Conservation (phyloP, 2,113 vertebrate species). For the Megaleporinus macrocephalus region DNA sequence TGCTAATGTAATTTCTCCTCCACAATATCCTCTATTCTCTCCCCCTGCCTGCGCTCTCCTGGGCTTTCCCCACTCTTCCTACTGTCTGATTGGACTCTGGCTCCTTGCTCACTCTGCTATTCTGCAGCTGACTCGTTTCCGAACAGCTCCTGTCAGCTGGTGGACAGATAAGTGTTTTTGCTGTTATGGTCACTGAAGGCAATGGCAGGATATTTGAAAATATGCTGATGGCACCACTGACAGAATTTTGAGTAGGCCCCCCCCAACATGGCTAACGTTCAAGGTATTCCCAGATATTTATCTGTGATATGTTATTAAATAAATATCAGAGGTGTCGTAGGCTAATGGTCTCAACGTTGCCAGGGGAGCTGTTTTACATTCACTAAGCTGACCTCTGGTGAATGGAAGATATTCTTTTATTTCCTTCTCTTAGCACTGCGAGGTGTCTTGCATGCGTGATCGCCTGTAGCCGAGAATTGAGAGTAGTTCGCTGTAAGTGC, state of each 20-base stretch:
- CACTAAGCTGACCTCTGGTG: neutral
- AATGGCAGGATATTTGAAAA: conserved; percentile 72
- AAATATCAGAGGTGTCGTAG: conserved; percentile 7
- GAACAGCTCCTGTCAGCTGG: conserved; percentile 61
- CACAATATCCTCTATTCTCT: conserved; percentile 27
- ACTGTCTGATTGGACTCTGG: conserved; percentile 63
- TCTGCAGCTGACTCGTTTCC: conserved; percentile 61
- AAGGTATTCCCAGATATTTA: conserved; percentile 42
- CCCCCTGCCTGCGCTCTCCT: conserved; percentile 25
- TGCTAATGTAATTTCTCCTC: conserved; percentile 55
- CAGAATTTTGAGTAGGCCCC: conserved; percentile 57
- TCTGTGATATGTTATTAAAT: conserved; percentile 29
- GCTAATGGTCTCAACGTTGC: neutral
- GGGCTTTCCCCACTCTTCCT: conserved; percentile 38
- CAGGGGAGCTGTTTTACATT: neutral
- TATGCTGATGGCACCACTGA: conserved; percentile 71
- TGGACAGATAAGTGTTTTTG: conserved; percentile 63
- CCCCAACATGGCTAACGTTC: conserved; percentile 32
- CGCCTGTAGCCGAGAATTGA: neutral
- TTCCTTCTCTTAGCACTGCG: neutral
- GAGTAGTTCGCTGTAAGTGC: neutral
- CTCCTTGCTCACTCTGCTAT: conserved; percentile 60
- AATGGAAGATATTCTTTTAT: neutral
- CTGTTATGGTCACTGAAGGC: conserved; percentile 69
- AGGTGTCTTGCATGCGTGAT: neutral